Base-by-base conservation (phyloP, 2,888 invertebrate species). In the Drosophila anomelani region DNA sequence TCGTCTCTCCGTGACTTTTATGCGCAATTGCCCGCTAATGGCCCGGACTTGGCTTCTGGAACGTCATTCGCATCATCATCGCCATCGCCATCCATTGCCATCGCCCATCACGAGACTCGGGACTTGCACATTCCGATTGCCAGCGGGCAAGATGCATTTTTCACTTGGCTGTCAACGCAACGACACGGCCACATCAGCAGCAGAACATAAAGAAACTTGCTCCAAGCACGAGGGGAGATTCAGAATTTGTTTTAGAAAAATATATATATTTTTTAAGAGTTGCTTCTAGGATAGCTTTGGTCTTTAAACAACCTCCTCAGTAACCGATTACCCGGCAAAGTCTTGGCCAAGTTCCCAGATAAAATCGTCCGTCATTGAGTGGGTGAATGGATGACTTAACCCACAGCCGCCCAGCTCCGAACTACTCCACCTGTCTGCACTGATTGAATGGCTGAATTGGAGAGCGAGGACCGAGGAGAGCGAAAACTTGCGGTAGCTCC, bases 111-210 rank as follows among this genome's bases (percentile, higher is more conserved):
- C 68, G 62, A 71, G 61, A 70, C 81, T 29, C 36, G 61, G 54
- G 58, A 58, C 51, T 34, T 34, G 34, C 58, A 32, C 58, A 51
- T 81, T 77, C 77, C 77, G 72, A 71, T 59, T 78, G 80, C 83
- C 89, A 46, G 75, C 82, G 80, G 89, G 69, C 89, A 68, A 84
- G 87, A 84, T 89, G 84, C 84, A 84, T 89, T 84, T 89, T 89
- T 84, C 85, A 84, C 85, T 86, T 77, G 81, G 77, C 82, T 84
- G 84, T 84, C 84, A 88, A 75, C 84, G 51, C 54, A 64, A 39
- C 55, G 69, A 44, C 53, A 46, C 17, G 54, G 46, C 44, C 46
- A 68, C 68, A 67, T 44, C 55, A 56, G 51, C 47, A 61, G 62
- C 63, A 70, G 68, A 76, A 70, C 77, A 79, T 89, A 72, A 79